Base-by-base conservation (phyloP, 2,797 vertebrate species). In the Mus minutoides region DNA sequence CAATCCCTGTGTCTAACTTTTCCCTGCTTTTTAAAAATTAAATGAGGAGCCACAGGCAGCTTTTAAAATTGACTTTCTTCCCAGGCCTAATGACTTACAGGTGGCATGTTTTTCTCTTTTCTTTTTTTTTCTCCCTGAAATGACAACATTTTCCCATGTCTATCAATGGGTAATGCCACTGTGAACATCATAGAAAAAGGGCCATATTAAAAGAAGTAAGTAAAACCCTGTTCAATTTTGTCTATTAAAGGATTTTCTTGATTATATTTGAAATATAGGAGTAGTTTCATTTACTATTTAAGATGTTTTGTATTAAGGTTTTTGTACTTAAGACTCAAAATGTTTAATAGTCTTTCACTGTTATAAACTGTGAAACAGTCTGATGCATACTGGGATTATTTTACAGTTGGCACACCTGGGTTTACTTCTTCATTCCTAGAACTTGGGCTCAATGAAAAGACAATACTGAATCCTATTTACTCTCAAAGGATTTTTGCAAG, bases 31-130 rank as follows among this genome's bases (percentile, higher is more conserved):
- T 97, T 95, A 97, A 97, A 98, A 97, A 97, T 97, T 98, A 96
- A 98, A 96, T 19, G 3, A 90, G 86, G 92, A 92, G 75, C 84
- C 60, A 82, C 34, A 96, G 97, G 96, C 93, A 97, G 82, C 83
- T 85, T 97, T 94, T 88, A 96, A 76, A 77, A 77, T 97, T 97
- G 95, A 97, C 96, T 96, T 97, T 96, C 88, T 90, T 96, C 88
- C 94, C 96, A 94, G 73, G 54, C 93, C 95, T 97, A 97, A 97
- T 98, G 96, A 93, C 93, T 97, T 97, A 97, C 97, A 97, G 96
- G 96, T 97, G 96, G 94, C 88, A 96, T 49, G 49, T 1, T 49
- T 9, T 49, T 49, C 58, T 26, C 13, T 31, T 34, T 49, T 67
- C 67, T 29, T 22, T 62, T 46, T 9, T 19, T 64, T 90, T n/a